These are phyloP conservation scores for Enteromius argenteus DNA, from an alignment of 2,797 vertebrate genomes.

Conservation along the genomic window DNA sequence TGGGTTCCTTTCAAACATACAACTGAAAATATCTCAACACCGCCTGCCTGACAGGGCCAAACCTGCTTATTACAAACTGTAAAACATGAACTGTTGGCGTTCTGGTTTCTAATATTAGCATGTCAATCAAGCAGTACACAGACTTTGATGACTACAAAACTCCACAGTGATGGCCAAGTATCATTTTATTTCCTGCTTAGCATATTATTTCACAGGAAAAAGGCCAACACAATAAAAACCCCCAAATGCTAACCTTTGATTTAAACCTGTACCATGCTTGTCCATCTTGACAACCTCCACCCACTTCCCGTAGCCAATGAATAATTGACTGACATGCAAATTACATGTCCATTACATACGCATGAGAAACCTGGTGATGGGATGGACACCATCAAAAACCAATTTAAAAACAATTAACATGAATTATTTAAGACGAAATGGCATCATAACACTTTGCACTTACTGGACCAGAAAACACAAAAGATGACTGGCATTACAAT, in stretches of 20 bases:
- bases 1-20: constrained; percentile 68
- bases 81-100: constrained; percentile 64
- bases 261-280: neutral
- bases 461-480: neutral
- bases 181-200: constrained; percentile 2
- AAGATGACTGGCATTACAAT: neutral
- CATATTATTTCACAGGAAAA: neutral
- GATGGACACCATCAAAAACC: constrained; percentile 47
- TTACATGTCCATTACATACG: constrained; percentile 55
- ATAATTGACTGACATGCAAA: constrained; percentile 71
- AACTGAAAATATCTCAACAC: constrained; percentile 64
- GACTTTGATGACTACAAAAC: constrained; percentile 43
- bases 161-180: neutral
- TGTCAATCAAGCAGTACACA: constrained; percentile 49
- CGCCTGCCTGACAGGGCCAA: constrained; percentile 65
- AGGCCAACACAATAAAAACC: constrained; percentile 14
- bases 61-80: constrained; percentile 74
- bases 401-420: constrained; percentile 60
- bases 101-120: constrained; percentile 67
- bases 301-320: constrained; percentile 66
- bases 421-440: constrained; percentile 40
- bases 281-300: constrained; percentile 63
- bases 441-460: constrained; percentile 23
- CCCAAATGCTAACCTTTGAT: constrained; percentile 22
- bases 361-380: constrained; percentile 55